Base-by-base conservation (phyloP, 2,797 vertebrate species). In the Hydrocynus forskahlii region DNA sequence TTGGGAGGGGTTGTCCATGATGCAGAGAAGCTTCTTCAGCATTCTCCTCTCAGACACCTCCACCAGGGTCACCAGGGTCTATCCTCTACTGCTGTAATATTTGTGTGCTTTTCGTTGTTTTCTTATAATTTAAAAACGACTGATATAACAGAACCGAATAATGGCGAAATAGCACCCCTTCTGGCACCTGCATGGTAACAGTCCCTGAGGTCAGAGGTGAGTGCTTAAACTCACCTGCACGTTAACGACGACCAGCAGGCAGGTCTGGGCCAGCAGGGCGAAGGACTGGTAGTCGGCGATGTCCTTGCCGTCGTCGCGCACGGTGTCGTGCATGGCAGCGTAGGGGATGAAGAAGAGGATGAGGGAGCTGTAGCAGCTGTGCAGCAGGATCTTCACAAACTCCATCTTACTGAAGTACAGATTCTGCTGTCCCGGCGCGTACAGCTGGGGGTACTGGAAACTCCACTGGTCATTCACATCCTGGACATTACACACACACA, bases 391-490 rank as follows among this genome's bases (percentile, higher is more conserved):
- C 54, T 88, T 94, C 29, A 95, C 75, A 48, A 98, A 99, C 48
- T 92, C 90, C 25, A 78, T 90, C 89, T 96, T 97, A 89, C 92
- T 99, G 91, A 99, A 99, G 89, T 96, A 97, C 38, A 89, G 87
- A 88, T 97, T 97, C 60, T 93, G 84, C 87, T 98, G 98, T 17
- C 98, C 97, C 0, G 97, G 97, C 9, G 92, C 55, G 64, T 99
- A 99, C 0, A 99, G 94, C 90, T 97, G 94, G 45, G 97, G 98
- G 80, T 96, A 95, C 78, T 90, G 91, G 67, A 97, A 92, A 81
- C 97, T 99, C 96, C 97, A 98, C 21, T 92, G 92, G 84, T 99
- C 97, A 40, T 96, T 95, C 78, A 98, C 96, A 38, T 99, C 98
- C 97, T 99, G 86, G 62, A 89, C n/a, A n/a, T n/a, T n/a, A n/a